A percentile compares a stretch with the other conserved stretches of the same genome.
Conservation (phyloP, 2,888 invertebrate species). For the Phengaris alcon region DNA sequence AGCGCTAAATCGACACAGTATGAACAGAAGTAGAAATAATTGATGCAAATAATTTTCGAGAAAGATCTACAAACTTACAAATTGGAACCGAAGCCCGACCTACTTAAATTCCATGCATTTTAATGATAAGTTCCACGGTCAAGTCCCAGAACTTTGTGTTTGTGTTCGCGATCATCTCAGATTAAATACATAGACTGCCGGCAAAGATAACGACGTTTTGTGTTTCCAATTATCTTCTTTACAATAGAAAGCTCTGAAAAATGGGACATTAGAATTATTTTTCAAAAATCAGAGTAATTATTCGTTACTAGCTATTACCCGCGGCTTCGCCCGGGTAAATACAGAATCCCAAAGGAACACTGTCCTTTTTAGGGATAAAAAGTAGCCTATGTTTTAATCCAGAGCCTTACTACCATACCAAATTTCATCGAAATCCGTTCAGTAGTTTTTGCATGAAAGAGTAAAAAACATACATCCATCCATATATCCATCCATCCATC, state of each 20-base stretch:
- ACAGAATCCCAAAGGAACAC: too few relatives aligned
- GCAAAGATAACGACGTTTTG: conserved; percentile 18
- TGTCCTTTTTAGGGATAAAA: too few relatives aligned
- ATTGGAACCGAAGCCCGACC: conserved; percentile 2
- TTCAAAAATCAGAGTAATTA: too few relatives aligned
- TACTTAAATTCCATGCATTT: conserved; percentile 28
- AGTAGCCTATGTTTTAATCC: too few relatives aligned
- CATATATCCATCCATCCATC: too few relatives aligned
- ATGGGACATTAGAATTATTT: not conserved
- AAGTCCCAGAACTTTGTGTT: conserved; percentile 9
- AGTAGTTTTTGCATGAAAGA: too few relatives aligned
- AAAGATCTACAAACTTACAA: conserved; percentile 25
- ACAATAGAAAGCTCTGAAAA: not conserved
- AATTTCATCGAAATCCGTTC: too few relatives aligned
- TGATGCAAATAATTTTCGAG: conserved; percentile 5
- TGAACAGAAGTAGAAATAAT: not conserved
- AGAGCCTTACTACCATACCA: too few relatives aligned
- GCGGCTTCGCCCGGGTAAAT: too few relatives aligned
- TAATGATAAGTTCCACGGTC: conserved; percentile 27
- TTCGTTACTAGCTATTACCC: too few relatives aligned
- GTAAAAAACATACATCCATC: too few relatives aligned
- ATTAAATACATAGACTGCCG: conserved; percentile 9
- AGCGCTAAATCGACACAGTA: too few relatives aligned
- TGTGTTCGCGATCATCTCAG: conserved; percentile 17
- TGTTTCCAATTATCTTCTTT: conserved; percentile 6